Conservation (phyloP, 2,888 invertebrate genomes). For the Temnothorax unifasciatus region DNA sequence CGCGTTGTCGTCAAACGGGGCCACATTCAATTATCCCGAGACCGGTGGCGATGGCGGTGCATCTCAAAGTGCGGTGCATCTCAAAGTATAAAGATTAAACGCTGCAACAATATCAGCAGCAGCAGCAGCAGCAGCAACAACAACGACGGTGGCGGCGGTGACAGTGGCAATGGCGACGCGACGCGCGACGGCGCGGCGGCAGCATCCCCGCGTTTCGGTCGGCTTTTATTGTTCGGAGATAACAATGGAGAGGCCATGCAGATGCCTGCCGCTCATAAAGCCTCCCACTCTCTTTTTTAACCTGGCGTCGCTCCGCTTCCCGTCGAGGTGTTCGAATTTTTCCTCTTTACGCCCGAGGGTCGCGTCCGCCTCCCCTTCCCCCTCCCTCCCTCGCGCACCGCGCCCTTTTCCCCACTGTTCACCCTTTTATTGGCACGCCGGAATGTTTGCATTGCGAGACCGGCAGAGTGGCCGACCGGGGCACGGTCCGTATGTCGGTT, state of each 20-base stretch:
- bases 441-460: slow-evolving; percentile 67
- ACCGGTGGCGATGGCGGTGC: slow-evolving; percentile 52
- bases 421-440: slow-evolving; percentile 63
- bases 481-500: slow-evolving; percentile 61
- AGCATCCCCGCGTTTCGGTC: slow-evolving; percentile 56
- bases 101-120: slow-evolving; percentile 28
- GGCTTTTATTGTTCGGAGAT: slow-evolving; percentile 74
- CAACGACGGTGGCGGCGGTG: neutral
- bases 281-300: slow-evolving; percentile 34
- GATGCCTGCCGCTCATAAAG: slow-evolving; percentile 71
- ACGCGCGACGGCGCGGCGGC: neutral
- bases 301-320: neutral
- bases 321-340: slow-evolving; percentile 71
- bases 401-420: slow-evolving; percentile 61
- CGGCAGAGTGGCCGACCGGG: slow-evolving; percentile 45
- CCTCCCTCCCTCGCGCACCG: neutral
- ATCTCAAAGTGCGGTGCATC: slow-evolving; percentile 61
- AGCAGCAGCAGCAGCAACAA: slow-evolving; percentile 57
- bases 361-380: neutral
- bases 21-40: slow-evolving; percentile 78
- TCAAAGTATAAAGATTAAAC: slow-evolving; percentile 73
- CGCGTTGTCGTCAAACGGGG: slow-evolving; percentile 60
- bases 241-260: slow-evolving; percentile 71
- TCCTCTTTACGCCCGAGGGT: slow-evolving; percentile 65
- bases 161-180: neutral